These are phyloP conservation scores for Amblyjoppa proteus DNA, from an alignment of 2,888 invertebrate genomes.

Conservation along the genomic window DNA sequence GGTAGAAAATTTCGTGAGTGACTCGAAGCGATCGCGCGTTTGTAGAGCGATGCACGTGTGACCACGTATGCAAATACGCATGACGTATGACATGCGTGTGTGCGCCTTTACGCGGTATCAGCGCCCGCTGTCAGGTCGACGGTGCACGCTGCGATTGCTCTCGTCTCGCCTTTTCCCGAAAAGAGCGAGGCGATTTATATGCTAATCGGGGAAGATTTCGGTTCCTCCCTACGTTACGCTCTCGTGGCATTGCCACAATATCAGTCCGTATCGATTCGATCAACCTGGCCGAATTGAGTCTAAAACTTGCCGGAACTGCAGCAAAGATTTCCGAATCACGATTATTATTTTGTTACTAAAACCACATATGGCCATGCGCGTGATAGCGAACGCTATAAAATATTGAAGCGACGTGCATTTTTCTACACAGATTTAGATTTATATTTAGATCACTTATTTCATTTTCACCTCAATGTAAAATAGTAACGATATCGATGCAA, in stretches of 20 bases:
- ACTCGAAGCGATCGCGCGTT: slow-evolving; percentile 17
- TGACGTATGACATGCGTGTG: slow-evolving; percentile 47
- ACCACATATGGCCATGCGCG: not conserved
- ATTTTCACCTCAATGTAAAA: not conserved
- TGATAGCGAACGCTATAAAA: not conserved
- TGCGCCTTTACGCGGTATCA: slow-evolving; percentile 31
- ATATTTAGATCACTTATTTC: too few species aligned
- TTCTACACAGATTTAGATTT: too few species aligned
- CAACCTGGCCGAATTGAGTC: slow-evolving; percentile 44
- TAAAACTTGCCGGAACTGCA: slow-evolving; percentile 13
- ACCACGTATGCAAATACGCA: slow-evolving; percentile 58
- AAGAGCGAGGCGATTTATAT: slow-evolving; percentile 75
- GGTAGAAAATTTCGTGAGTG: slow-evolving; percentile 9
- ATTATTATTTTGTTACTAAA: too few species aligned
- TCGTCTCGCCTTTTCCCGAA: slow-evolving; percentile 54
- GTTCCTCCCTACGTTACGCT: slow-evolving; percentile 29
- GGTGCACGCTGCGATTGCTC: slow-evolving; percentile 44
- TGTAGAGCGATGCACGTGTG: slow-evolving; percentile 60
- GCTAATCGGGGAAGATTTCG: slow-evolving; percentile 73
- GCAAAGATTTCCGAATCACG: not conserved
- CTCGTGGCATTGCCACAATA: slow-evolving; percentile 73
- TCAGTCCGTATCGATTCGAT: slow-evolving; percentile 75
- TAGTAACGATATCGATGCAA: not conserved
- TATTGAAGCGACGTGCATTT: too few species aligned
- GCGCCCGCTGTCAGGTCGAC: slow-evolving; percentile 13